phyloP scores from a whole-genome alignment of 2,797 vertebrate species.

The Ibycter americanus region DNA sequence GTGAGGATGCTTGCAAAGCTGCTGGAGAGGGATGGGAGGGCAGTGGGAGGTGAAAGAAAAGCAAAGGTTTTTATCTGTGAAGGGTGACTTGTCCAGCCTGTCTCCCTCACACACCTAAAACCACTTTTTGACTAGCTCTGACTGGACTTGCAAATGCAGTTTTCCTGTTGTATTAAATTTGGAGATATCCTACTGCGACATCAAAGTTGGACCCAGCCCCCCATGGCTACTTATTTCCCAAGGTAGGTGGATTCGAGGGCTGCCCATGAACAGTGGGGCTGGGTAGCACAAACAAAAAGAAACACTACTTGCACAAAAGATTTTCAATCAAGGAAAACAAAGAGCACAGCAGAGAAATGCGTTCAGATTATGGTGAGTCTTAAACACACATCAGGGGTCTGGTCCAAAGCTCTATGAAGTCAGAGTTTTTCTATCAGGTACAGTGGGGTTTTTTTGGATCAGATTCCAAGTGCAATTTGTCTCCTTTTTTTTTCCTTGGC shows the following conservation, averaged over 20 bases:
- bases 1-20: not conserved
- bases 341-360: not conserved
- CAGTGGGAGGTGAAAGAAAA: not conserved
- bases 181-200: not conserved
- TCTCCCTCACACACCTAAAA: not conserved
- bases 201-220: not conserved
- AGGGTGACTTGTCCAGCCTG: not conserved
- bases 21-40: not conserved
- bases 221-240: not conserved
- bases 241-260: not conserved
- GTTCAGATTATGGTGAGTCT: not conserved
- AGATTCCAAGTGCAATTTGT: not conserved
- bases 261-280: not conserved
- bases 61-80: not conserved
- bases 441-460: not conserved
- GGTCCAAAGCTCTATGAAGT: not conserved
- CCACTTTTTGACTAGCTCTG: not conserved
- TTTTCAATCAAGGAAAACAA: not conserved
- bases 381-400: not conserved
- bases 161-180: not conserved
- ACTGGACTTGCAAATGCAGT: not conserved
- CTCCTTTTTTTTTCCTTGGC: not conserved
- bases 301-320: not conserved
- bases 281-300: not conserved
- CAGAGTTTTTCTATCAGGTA: not conserved